Conservation (phyloP, 2,113 vertebrate species). For the Apistogramma diplotaenia region DNA sequence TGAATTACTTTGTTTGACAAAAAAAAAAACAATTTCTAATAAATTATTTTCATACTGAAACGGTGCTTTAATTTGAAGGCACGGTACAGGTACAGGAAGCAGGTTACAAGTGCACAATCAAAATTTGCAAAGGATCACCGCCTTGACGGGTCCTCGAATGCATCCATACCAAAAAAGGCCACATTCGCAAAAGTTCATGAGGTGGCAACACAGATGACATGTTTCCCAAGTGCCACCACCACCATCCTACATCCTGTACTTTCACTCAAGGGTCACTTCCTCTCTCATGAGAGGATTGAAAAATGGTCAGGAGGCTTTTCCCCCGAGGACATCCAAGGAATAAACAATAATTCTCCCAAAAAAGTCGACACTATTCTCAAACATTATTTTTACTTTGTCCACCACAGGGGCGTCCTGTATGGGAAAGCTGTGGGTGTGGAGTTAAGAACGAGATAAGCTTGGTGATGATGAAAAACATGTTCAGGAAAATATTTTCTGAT, state of each 20-base stretch:
- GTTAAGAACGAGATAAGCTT: conserved; percentile 76
- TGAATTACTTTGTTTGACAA: conserved; percentile 30
- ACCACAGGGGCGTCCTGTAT: conserved; percentile 77
- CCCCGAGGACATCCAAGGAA: conserved; percentile 86
- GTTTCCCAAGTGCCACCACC: conserved; percentile 52
- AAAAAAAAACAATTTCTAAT: conserved; percentile 30
- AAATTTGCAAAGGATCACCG: not conserved
- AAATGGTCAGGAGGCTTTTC: conserved; percentile 62
- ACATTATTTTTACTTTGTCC: conserved; percentile 87
- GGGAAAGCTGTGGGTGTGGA: conserved; percentile 83
- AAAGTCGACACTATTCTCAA: conserved; percentile 89
- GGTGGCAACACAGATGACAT: conserved; percentile 33
- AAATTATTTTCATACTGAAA: conserved; percentile 50
- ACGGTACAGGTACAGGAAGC: not conserved
- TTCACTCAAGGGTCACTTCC: conserved; percentile 42
- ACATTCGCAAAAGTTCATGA: conserved; percentile 32
- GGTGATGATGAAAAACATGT: conserved; percentile 15
- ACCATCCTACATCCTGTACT: conserved; percentile 23
- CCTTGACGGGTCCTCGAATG: not conserved
- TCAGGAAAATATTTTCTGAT: conserved; percentile 54
- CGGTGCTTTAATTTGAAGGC: conserved; percentile 14
- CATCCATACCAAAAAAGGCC: conserved; percentile 60
- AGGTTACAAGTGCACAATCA: not conserved
- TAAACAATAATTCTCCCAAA: conserved; percentile 94
- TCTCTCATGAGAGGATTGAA: conserved; percentile 48